A percentile compares a stretch with the other conserved stretches of the same genome.
These are phyloP conservation scores for Timandra comae DNA, from an alignment of 2,888 invertebrate species.

Conservation along the genomic window DNA sequence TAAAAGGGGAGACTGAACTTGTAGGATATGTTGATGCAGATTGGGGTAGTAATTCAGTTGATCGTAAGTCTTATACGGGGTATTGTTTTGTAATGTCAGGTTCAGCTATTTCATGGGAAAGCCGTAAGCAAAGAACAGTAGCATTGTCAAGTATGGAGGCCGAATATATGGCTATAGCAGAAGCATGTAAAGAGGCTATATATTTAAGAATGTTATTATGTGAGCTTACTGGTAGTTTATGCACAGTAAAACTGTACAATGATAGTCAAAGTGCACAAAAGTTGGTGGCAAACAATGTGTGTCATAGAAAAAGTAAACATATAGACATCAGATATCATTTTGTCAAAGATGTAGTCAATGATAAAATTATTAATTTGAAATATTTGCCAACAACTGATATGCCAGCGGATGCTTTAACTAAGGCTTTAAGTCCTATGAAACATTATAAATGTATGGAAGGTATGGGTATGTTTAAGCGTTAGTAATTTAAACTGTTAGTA, in stretches of 20 bases:
- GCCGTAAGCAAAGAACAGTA: conserved; percentile 14
- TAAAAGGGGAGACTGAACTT: not conserved
- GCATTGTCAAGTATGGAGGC: conserved; percentile 28
- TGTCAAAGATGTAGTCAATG: conserved; percentile 6
- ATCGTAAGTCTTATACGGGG: conserved; percentile 13
- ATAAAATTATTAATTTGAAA: conserved; percentile 7
- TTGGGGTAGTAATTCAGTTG: conserved; percentile 6
- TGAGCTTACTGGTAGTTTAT: not conserved
- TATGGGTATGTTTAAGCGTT: not conserved
- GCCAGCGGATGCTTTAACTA: conserved; percentile 18
- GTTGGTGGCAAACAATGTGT: not conserved
- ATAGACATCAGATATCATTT: conserved; percentile 15
- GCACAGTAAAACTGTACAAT: not conserved
- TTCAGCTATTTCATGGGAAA: conserved; percentile 9
- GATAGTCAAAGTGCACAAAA: conserved; percentile 4
- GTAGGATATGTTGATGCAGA: conserved; percentile 10
- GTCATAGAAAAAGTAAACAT: conserved; percentile 7
- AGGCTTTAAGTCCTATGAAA: conserved; percentile 11
- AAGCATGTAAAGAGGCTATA: conserved; percentile 8
- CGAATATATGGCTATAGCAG: conserved; percentile 3
- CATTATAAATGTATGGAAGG: conserved; percentile 9
- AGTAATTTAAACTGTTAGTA: too few relatives aligned
- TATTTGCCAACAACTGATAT: conserved; percentile 15
- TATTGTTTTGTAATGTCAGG: conserved; percentile 7
- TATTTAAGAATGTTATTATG: conserved; percentile 2